Conservation (phyloP, 2,797 vertebrate species). For the Pitangus sulphuratus region DNA sequence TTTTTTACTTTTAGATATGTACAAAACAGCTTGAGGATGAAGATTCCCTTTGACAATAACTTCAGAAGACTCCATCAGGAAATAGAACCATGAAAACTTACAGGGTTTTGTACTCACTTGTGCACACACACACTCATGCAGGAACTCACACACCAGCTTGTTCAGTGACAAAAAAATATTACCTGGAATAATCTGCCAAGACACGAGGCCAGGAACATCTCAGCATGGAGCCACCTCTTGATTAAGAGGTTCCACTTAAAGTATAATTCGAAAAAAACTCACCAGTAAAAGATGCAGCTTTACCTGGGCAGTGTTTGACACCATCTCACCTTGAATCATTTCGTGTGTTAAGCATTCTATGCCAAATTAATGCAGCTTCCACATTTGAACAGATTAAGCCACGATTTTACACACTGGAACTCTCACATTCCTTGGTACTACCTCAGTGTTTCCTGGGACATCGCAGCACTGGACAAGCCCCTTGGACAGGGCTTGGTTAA, state of each 20-base stretch:
- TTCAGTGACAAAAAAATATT: background rate
- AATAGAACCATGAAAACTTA: background rate
- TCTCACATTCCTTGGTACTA: background rate
- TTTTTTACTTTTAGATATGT: constrained; percentile 39
- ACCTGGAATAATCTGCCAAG: background rate
- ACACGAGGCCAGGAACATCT: background rate
- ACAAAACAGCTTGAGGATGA: background rate
- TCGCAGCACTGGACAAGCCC: background rate
- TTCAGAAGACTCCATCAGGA: background rate
- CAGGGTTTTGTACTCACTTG: background rate
- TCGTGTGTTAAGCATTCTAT: background rate
- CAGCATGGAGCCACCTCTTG: background rate
- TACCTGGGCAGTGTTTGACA: background rate
- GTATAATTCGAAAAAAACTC: background rate
- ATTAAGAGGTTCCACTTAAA: background rate
- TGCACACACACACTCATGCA: background rate
- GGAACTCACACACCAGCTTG: background rate
- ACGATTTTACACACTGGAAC: background rate
- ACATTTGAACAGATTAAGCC: background rate
- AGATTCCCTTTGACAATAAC: constrained; percentile 1
- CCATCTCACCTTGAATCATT: fast-evolving
- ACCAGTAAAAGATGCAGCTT: background rate
- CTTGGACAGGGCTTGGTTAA: background rate
- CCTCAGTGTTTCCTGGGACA: background rate
- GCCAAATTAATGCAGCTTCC: constrained; percentile 1